Percentiles rank a stretch among this genome's conserved stretches.
Evolutionary conservation across 2,113 vertebrate species (phyloP).

Genomic region (Chloroceryle aenea): DNA sequence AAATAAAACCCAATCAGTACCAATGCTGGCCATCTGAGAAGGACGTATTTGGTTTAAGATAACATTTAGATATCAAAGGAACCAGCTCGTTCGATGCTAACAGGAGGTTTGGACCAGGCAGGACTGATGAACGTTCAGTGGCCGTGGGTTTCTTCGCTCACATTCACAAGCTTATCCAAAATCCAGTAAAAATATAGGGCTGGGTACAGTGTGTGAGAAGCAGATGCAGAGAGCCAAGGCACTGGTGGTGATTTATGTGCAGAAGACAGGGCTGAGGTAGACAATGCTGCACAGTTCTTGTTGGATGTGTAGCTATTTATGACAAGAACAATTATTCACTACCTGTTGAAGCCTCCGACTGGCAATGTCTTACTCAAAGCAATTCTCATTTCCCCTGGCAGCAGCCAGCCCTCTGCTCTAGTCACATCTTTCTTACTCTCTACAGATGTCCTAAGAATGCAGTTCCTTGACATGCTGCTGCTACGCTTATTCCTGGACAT

Average conservation of each 20-base stretch:
- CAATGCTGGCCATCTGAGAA: neutral
- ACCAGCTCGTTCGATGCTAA: neutral
- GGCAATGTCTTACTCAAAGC: neutral
- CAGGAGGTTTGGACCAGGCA: neutral
- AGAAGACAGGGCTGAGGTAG: neutral
- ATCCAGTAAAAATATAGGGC: neutral
- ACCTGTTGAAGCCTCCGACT: neutral
- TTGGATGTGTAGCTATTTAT: neutral
- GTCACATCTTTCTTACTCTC: neutral
- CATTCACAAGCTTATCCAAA: neutral
- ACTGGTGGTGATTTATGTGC: accelerated
- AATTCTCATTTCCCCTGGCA: neutral
- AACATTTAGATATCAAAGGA: neutral
- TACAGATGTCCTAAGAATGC: neutral
- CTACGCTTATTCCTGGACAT: neutral
- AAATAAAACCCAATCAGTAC: neutral
- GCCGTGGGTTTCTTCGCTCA: neutral
- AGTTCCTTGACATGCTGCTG: neutral
- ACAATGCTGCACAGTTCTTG: neutral
- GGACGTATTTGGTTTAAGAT: neutral
- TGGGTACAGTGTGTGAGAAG: neutral
- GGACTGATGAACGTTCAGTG: neutral
- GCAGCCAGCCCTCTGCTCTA: neutral
- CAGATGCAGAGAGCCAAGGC: neutral
- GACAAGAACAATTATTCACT: neutral